Evolutionary conservation across 1,140 invertebrate species (phyloP), one percentile per base, ranked within the genome.

Genomic region (Lasioglossum baleicum): DNA sequence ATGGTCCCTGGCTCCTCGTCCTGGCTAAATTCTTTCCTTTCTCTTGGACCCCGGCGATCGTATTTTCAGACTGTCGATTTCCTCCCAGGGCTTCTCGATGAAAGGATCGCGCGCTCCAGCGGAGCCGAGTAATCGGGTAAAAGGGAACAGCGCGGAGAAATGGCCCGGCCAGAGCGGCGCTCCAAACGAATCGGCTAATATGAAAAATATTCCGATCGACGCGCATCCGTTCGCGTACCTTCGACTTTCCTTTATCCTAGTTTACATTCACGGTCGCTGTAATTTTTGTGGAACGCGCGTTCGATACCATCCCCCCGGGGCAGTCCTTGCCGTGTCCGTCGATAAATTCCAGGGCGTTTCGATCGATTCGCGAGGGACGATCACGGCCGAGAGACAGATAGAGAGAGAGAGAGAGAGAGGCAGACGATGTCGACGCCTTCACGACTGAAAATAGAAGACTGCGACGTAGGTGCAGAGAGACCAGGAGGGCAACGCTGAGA

Each of bases 371-470:
- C n/a, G n/a, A n/a, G n/a, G n/a, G n/a, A n/a, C n/a, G n/a, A n/a
- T n/a, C n/a, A n/a, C n/a, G n/a, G n/a, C n/a, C n/a, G 65, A 35
- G 40, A 11, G 31, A 1, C 13, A 40, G 71, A 42, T 60, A 26
- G 69, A 44, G 65, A 63, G 26, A 31, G 44, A 69, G 60, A 48
- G 42, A 44, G 42, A 44, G 42, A 44, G 42, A 6, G 5, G 7
- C 3, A 44, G 42, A 44, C 31, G 42, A 44, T 3, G 7, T 0
- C 0, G 31, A 84, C 61, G 72, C 60, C n/a, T n/a, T n/a, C 51
- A 35, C 58, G 67, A 35, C 40, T 72, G 82, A 80, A 84, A 84
- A 75, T 61, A 74, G 67, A 71, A 80, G 51, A 35, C 75, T 83
- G 42, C 53, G 51, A 76, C 31, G 56, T 58, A 51, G 26, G 61